phyloP scores from a whole-genome alignment of 2,113 vertebrate genomes.

The Amia ocellicauda region DNA sequence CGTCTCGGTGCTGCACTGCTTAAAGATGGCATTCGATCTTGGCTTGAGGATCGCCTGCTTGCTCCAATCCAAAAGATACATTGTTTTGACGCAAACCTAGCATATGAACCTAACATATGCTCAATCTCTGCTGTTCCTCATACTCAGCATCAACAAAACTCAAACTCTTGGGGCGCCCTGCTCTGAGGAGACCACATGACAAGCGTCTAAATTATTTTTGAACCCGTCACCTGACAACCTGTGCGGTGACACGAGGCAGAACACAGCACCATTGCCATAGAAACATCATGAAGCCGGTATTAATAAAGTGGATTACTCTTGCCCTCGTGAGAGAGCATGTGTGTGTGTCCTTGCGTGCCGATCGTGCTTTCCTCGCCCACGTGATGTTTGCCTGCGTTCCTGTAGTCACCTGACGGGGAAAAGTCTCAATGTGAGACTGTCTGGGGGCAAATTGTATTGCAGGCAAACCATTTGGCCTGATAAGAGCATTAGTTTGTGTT shows the following conservation, averaged over 20 bases:
- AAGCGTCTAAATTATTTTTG: no score
- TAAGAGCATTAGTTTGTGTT: conserved; percentile 49
- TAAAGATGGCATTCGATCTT: no score
- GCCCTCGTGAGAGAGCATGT: conserved; percentile 27
- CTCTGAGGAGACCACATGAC: no score
- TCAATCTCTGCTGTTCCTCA: no score
- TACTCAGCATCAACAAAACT: conserved; percentile 17
- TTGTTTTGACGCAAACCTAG: no score
- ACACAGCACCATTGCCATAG: conserved; percentile 36
- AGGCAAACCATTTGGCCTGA: conserved; percentile 50
- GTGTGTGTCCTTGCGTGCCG: conserved; percentile 54
- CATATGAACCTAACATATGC: no score
- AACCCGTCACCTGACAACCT: conserved; percentile 33
- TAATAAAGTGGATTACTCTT: conserved; percentile 30
- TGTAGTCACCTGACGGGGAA: conserved; percentile 64
- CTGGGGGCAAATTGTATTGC: conserved; percentile 54
- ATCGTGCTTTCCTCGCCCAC: conserved; percentile 43
- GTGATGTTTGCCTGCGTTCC: conserved; percentile 76
- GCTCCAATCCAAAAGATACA: no score
- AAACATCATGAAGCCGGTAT: conserved; percentile 30
- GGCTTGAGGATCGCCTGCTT: no score
- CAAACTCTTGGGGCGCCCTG: no score
- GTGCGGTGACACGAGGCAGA: conserved; percentile 13
- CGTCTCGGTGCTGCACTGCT: no score
- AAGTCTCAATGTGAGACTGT: conserved; percentile 63